Conservation (phyloP, 1,140 invertebrate genomes). For the roundworm (Caenorhabditis elegans) region DNA sequence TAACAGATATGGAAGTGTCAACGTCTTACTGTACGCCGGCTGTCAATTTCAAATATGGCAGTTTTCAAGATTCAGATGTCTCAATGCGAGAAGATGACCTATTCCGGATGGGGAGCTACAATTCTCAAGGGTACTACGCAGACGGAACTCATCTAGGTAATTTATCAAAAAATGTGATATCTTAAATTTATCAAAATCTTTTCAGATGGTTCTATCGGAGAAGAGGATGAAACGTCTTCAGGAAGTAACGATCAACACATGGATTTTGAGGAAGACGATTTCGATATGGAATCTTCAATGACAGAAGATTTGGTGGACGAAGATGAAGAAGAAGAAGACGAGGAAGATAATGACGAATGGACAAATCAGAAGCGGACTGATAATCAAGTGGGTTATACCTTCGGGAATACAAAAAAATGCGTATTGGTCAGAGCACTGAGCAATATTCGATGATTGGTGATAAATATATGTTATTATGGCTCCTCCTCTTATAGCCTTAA, state of each 20-base stretch:
- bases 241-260: neutral
- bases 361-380: conserved; percentile 15
- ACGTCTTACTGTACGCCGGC: conserved; percentile 15
- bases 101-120: conserved; percentile 12
- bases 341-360: conserved; percentile 22
- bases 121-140: conserved; percentile 22
- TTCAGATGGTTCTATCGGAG: conserved; percentile 16
- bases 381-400: neutral
- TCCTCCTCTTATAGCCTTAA: no score
- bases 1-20: conserved; percentile 11
- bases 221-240: conserved; percentile 7
- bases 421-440: no score
- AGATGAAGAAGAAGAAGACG: conserved; percentile 9
- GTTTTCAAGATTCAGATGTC: neutral
- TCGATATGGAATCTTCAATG: conserved; percentile 8
- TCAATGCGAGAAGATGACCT: conserved; percentile 10
- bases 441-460: neutral
- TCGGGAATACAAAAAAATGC: no score
- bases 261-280: conserved; percentile 4
- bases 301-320: neutral
- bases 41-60: conserved; percentile 19
- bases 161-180: no score
- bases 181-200: neutral
- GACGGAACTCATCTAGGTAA: neutral
- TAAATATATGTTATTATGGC: no score